phyloP scores from a whole-genome alignment of 2,888 invertebrate genomes.

The Bellardia bayeri region DNA sequence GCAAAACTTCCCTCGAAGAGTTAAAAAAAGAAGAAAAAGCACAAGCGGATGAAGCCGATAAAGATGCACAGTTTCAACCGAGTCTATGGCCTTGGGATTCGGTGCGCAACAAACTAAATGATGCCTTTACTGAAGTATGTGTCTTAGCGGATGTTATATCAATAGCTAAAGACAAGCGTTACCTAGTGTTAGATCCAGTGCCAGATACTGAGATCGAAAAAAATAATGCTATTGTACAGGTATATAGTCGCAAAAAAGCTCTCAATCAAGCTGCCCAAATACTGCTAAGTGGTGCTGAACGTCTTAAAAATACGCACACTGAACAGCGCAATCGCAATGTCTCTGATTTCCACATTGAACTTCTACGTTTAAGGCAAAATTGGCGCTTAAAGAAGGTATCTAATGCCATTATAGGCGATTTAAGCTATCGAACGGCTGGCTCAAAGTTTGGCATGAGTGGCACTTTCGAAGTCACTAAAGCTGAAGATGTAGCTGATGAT shows the following conservation, averaged over 20 bases:
- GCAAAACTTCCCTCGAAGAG: conserved; percentile 88
- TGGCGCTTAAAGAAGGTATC: conserved; percentile 99
- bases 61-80: conserved; percentile 91
- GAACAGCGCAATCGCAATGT: conserved; percentile 92
- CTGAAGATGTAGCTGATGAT: conserved; percentile 86
- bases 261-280: conserved; percentile 94
- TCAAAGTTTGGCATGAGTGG: conserved; percentile 97
- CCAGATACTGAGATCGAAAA: conserved; percentile 90
- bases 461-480: conserved; percentile 97
- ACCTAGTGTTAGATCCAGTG: conserved; percentile 97
- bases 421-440: conserved; percentile 97
- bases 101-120: conserved; percentile 94
- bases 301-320: conserved; percentile 91
- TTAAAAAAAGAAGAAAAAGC: conserved; percentile 89
- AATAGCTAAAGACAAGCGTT: conserved; percentile 96
- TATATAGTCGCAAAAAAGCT: conserved; percentile 97
- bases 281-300: conserved; percentile 93
- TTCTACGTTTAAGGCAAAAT: conserved; percentile 94
- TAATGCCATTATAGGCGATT: conserved; percentile 96
- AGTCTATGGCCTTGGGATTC: conserved; percentile 98
- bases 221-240: conserved; percentile 93
- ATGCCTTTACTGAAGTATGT: conserved; percentile 95
- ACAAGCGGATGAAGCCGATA: conserved; percentile 88
- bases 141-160: conserved; percentile 96
- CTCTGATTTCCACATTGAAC: conserved; percentile 96